phyloP scores from a whole-genome alignment of 2,888 invertebrate genomes.

The Bruchidius siliquastri region DNA sequence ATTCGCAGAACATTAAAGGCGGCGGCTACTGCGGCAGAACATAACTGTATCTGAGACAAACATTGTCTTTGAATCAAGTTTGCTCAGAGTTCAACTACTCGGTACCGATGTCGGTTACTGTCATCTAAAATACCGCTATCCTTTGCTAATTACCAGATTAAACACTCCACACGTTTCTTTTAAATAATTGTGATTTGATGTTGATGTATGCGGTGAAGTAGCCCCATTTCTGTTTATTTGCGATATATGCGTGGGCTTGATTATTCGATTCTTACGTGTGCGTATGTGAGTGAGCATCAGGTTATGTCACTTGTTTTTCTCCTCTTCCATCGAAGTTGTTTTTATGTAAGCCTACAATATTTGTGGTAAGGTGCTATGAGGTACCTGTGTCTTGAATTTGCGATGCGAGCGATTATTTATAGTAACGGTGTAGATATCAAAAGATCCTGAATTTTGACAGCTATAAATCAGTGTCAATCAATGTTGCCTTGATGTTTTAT shows the following conservation, averaged over 20 bases:
- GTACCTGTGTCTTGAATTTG: no score
- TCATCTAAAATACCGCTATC: not conserved
- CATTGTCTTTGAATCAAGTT: not conserved
- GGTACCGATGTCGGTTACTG: not conserved
- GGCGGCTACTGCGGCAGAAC: not conserved
- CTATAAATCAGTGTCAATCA: no score
- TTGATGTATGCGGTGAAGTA: not conserved
- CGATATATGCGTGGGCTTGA: not conserved
- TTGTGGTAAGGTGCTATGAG: no score
- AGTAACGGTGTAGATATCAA: no score
- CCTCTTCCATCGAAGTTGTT: not conserved
- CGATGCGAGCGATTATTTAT: no score
- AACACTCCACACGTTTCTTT: not conserved
- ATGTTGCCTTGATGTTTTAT: no score
- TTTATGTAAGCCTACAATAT: no score
- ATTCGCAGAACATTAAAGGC: not conserved
- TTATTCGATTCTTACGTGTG: not conserved
- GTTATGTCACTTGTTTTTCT: not conserved
- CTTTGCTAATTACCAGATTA: not conserved
- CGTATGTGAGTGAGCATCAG: not conserved
- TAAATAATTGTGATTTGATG: not conserved
- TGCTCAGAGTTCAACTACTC: not conserved
- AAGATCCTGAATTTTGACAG: no score
- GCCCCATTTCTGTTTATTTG: not conserved
- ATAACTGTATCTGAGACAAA: not conserved